phyloP scores from a whole-genome alignment of 2,888 invertebrate genomes.

The Azorinus chamasolen region DNA sequence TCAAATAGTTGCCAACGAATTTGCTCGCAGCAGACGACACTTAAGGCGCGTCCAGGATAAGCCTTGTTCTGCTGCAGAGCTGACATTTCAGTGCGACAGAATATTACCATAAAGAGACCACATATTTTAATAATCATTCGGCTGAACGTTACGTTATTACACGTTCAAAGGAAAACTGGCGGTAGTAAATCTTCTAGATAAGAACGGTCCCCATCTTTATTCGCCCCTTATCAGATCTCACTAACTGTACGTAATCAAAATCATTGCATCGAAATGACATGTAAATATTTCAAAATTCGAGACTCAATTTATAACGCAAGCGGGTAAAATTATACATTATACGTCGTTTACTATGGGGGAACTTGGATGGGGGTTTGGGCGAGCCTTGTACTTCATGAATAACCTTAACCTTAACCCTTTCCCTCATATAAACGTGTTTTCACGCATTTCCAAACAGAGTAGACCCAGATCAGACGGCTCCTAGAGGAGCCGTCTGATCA shows the following conservation, averaged over 20 bases:
- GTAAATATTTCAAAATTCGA: conserved; percentile 48
- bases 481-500: too few relatives aligned
- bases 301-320: conserved; percentile 31
- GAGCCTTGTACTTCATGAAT: too few relatives aligned
- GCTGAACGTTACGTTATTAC: conserved; percentile 60
- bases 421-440: too few relatives aligned
- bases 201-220: conserved; percentile 52
- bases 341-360: too few relatives aligned
- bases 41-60: neutral
- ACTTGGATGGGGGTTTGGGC: too few relatives aligned
- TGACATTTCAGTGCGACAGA: conserved; percentile 27
- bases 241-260: conserved; percentile 62
- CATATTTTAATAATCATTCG: conserved; percentile 62
- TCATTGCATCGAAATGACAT: conserved; percentile 61
- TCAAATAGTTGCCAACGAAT: too few relatives aligned
- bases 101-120: conserved; percentile 49
- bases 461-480: too few relatives aligned
- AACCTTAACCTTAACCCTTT: too few relatives aligned
- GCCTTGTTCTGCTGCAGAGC: neutral
- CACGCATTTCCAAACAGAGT: too few relatives aligned
- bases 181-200: conserved; percentile 61
- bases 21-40: too few relatives aligned
- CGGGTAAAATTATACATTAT: conserved; percentile 17
- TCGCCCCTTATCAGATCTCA: conserved; percentile 58
- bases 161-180: conserved; percentile 59